Conservation (phyloP, 2,888 invertebrate species). For the Eupeodes luniger region DNA sequence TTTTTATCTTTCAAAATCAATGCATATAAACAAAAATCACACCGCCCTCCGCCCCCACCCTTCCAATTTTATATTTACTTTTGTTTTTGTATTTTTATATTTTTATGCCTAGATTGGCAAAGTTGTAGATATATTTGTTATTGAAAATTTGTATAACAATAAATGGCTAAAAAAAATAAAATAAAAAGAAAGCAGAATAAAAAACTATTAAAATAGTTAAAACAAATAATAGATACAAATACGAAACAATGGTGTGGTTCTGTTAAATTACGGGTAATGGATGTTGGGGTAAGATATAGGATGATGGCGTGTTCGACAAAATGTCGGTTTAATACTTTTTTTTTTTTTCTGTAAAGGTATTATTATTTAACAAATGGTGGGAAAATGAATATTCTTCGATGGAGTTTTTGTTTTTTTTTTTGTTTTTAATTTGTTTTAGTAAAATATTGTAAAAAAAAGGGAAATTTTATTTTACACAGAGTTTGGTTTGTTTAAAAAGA, state of each 20-base stretch:
- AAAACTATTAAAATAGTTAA: slow-evolving; percentile 43
- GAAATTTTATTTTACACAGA: slow-evolving; percentile 18
- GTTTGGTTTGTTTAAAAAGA: neutral
- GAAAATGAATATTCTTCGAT: slow-evolving; percentile 56
- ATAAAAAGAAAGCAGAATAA: slow-evolving; percentile 10
- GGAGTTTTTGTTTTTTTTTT: slow-evolving; percentile 40
- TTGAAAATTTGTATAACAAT: slow-evolving; percentile 46
- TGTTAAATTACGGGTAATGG: slow-evolving; percentile 71
- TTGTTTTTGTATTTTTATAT: slow-evolving; percentile 1
- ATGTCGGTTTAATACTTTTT: slow-evolving; percentile 24
- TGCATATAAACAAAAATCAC: slow-evolving; percentile 54
- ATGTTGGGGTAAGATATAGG: slow-evolving; percentile 60
- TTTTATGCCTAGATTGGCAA: slow-evolving; percentile 18
- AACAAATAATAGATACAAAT: slow-evolving; percentile 72
- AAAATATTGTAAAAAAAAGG: slow-evolving; percentile 12
- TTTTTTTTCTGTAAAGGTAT: slow-evolving; percentile 13
- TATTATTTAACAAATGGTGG: slow-evolving; percentile 45
- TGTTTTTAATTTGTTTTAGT: slow-evolving; percentile 27
- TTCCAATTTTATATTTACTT: neutral
- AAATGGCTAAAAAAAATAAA: slow-evolving; percentile 23
- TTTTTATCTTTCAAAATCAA: slow-evolving; percentile 69
- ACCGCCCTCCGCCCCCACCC: neutral
- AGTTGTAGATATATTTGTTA: slow-evolving; percentile 40
- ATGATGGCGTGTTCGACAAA: slow-evolving; percentile 50
- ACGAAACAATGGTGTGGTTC: slow-evolving; percentile 58